Percentiles rank a stretch among this genome's conserved stretches.
Conservation (phyloP, 1,140 invertebrate species). For the Solenopsis invicta region DNA sequence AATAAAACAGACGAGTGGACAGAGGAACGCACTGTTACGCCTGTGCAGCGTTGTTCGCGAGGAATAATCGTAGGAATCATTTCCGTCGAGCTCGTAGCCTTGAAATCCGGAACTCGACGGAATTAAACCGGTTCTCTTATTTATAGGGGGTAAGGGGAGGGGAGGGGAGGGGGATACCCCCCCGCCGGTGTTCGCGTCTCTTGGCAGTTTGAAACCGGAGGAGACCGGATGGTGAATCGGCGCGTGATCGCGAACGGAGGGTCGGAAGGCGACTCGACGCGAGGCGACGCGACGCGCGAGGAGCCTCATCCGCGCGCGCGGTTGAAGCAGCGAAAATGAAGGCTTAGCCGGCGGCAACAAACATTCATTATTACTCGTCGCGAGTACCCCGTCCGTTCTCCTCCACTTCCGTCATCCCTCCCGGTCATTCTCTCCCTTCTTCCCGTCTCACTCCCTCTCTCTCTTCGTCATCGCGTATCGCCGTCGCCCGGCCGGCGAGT, state of each 20-base stretch:
- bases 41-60: neutral
- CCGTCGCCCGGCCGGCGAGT: conserved; percentile 69
- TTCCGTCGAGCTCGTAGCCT: neutral
- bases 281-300: conserved; percentile 58
- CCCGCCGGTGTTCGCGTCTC: neutral
- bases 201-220: conserved; percentile 15
- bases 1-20: neutral
- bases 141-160: neutral
- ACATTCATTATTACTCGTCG: conserved; percentile 82
- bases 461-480: conserved; percentile 79
- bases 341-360: conserved; percentile 78
- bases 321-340: conserved; percentile 78
- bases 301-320: conserved; percentile 52
- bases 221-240: neutral
- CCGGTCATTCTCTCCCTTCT: conserved; percentile 72
- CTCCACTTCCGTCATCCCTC: conserved; percentile 71
- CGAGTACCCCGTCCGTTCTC: conserved; percentile 68
- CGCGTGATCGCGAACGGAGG: conserved; percentile 4
- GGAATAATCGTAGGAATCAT: conserved; percentile 12
- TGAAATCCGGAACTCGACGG: conserved; percentile 9
- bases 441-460: conserved; percentile 71
- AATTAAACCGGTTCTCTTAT: conserved; percentile 36
- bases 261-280: conserved; percentile 26
- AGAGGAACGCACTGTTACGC: neutral
- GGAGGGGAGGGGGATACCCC: too few species aligned